Evolutionary conservation across 2,797 vertebrate species (phyloP), one percentile per base, ranked within the genome.

Genomic region (Chelon labrosus): DNA sequence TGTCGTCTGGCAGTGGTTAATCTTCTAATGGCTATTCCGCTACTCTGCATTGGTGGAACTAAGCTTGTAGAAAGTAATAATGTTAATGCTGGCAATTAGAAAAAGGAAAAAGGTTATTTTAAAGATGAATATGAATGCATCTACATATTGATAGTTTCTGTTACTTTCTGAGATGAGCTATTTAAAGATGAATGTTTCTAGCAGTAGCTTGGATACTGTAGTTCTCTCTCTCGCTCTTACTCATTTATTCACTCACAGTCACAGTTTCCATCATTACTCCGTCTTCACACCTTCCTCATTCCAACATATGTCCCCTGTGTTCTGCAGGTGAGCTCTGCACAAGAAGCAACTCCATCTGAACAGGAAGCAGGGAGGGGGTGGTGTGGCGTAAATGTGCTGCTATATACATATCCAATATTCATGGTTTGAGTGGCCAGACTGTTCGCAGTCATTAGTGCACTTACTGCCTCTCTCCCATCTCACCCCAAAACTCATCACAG

Each of bases 391-490:
- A 80, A 82, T 72, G 68, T 79, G 79, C 85, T 82, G 62, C 70
- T 71, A 68, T 70, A 68, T 77, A 73, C 53, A 10, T 85, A 92
- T 94, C 73, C 81, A 93, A 91, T 91, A 95, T 94, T 93, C 73
- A 93, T 91, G 83, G 55, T 42, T 76, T 78, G 83, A 93, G 91
- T 89, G 84, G 77, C 67, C 73, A 66, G 78, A 83, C 88, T 77
- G 78, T 82, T 87, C 53, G 17, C 80, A 86, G 87, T 93, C 91
- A 93, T 94, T 93, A 93, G 88, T 91, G 89, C 90, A 86, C 89
- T 92, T 90, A 91, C 86, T 85, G 77, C 83, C 67, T 67, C 47
- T 72, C 84, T 82, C 81, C 84, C 85, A 77, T 85, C 73, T 83
- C 76, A 67, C 59, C 83, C 69, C 57, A 57, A 72, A 37, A 73